These are phyloP conservation scores for Lethocerus indicus DNA, from an alignment of 1,140 invertebrate species.

Conservation along the genomic window DNA sequence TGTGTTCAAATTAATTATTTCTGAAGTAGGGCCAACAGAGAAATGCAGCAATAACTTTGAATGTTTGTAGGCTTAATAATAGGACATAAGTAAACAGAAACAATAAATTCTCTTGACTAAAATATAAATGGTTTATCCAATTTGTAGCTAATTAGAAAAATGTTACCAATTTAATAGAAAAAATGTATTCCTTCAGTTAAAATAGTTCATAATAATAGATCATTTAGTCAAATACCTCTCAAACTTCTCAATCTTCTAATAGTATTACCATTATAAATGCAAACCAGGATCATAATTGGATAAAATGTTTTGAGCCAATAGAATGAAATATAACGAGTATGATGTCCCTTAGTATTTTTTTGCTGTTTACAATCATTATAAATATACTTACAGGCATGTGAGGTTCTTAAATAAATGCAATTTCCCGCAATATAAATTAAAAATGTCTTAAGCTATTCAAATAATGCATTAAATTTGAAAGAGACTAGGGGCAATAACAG, in stretches of 20 bases:
- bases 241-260: background rate
- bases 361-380: constrained; percentile 2
- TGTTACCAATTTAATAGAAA: background rate
- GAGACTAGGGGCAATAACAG: constrained; percentile 1
- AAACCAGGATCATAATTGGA: background rate
- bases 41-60: no score
- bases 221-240: background rate
- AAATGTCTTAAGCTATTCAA: constrained; percentile 1
- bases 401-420: constrained; percentile 5
- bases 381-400: no score
- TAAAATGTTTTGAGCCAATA: background rate
- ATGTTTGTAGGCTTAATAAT: no score
- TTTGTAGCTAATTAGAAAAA: background rate
- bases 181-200: no score
- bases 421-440: constrained; percentile 3
- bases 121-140: background rate
- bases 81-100: no score
- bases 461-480: background rate
- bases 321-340: background rate
- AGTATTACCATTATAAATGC: background rate
- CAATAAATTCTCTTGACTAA: no score
- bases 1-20: no score
- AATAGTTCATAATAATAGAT: no score
- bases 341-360: background rate
- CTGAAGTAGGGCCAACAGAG: no score